Evolutionary conservation across 2,888 invertebrate genomes (phyloP), one percentile per base, ranked within the genome.

Genomic region (Lobophora halterata): DNA sequence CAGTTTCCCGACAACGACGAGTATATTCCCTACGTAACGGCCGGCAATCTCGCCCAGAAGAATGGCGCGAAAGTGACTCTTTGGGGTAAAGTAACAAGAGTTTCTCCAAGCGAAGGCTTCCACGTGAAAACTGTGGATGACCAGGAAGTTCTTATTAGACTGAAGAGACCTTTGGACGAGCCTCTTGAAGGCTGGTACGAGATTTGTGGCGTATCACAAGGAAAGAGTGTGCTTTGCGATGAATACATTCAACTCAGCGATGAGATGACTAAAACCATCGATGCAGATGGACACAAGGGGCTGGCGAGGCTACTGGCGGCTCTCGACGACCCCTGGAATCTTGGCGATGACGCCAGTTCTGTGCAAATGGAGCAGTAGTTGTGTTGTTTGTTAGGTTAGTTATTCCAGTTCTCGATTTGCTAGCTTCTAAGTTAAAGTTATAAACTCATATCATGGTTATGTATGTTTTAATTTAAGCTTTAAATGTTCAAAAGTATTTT

Each of bases 161-260:
- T 87, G 24, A 76, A 72, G 40, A 76, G 55, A 26, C 88, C 87
- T 1, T 47, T 85, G 35, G 71, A 63, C 14, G 88, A 87, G 35
- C 65, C 80, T 1, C 57, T 88, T 6, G 87, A 86, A 58, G 88
- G 88, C 3, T 88, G 88, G 88, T 85, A 83, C 40, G 88, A 88
- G 48, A 79, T 88, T 16, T 69, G 71, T 30, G 88, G 88, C 5
- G 74, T 79, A 3, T 80, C 82, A 1, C 86, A 87, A 65, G 88
- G 87, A 6, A 85, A 78, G 38, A 73, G 70, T 46, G 64, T 88
- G 3, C 48, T 88, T 32, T 87, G 87, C 48, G 87, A 88, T 30
- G 87, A 88, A 32, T 86, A 83, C 46, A 67, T 85, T 0, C 65
- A 76, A 0, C 79, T 88, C 49, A 73, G 76, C 8, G 67, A 64